Evolutionary conservation across 2,888 invertebrate species (phyloP), one percentile per base, ranked within the genome.

Genomic region (Celastrina argiolus): DNA sequence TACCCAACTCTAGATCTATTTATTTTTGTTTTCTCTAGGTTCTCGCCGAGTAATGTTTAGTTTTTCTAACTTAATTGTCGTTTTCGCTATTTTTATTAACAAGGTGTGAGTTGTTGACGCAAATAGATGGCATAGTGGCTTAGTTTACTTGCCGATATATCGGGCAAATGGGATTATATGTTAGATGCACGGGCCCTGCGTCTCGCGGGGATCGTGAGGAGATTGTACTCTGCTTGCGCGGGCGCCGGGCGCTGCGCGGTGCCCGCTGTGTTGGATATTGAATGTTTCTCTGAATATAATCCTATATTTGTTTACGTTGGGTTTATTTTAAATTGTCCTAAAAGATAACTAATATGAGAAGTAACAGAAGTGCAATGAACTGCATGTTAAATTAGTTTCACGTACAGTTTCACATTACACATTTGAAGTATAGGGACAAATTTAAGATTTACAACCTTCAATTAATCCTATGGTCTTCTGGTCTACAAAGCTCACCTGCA

Each of bases 211-310:
- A 71, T 74, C 75, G 75, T 75, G 74, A 74, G 75, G 77, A 74
- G 77, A 76, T 75, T 80, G 81, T 81, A 77, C 77, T 78, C 81
- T 75, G 79, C 81, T 80, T 79, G 77, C 79, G 74, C 83, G 77
- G 83, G 78, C 72, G 73, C 77, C 81, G 82, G 83, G 76, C 71
- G 39, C 77, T 78, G 74, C 78, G 83, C 83, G 77, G 80, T 79
- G 85, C 84, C 83, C 84, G 82, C 81, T 80, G 78, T 83, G 84
- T 86, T 87, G 87, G 86, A 84, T 68, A 85, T 87, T 85, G 78
- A 88, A 87, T 87, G 88, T 90, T 89, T 88, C 87, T 84, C 82
- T 89, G 84, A 90, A 90, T 90, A 90, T 90, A 90, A 90, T 90
- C 89, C 88, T 90, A 88, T 89, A 89, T 90, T 90, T 90, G 90